phyloP scores from a whole-genome alignment of 2,888 invertebrate species.

The Uropetala carovei region DNA sequence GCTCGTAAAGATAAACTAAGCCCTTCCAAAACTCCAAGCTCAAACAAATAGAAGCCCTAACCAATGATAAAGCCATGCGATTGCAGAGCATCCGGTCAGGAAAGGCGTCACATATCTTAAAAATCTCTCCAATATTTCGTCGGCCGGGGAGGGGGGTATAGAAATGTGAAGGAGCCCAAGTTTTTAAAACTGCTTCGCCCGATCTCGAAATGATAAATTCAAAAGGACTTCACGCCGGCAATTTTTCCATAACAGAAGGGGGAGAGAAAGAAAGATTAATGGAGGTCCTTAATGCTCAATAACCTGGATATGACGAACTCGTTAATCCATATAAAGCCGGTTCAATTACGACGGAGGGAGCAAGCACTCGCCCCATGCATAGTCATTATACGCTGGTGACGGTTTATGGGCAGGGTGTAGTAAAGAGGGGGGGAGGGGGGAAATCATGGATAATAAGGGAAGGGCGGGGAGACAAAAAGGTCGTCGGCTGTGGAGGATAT shows the following conservation, averaged over 20 bases:
- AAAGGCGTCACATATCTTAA: slow-evolving; percentile 30
- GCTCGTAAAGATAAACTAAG: slow-evolving; percentile 38
- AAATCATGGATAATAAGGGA: no score
- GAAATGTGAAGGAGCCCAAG: neutral
- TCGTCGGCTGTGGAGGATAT: slow-evolving; percentile 4
- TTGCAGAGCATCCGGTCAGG: neutral
- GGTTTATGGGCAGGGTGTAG: neutral
- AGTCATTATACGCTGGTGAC: slow-evolving; percentile 48
- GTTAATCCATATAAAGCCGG: slow-evolving; percentile 36
- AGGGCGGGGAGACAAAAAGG: neutral
- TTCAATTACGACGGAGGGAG: slow-evolving; percentile 33
- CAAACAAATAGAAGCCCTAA: slow-evolving; percentile 48
- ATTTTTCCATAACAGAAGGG: neutral
- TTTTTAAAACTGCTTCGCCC: neutral
- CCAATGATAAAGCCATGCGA: slow-evolving; percentile 44
- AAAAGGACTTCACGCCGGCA: neutral
- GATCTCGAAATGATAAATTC: slow-evolving; percentile 25
- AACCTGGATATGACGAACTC: slow-evolving; percentile 60
- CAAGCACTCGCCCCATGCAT: slow-evolving; percentile 38
- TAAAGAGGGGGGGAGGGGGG: neutral
- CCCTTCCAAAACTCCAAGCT: slow-evolving; percentile 30
- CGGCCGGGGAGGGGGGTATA: neutral
- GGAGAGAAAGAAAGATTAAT: slow-evolving; percentile 46
- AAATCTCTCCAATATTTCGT: neutral
- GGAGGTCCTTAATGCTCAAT: slow-evolving; percentile 33